Evolutionary conservation across 2,888 invertebrate genomes (phyloP).

Genomic region (Pterostichus madidus): DNA sequence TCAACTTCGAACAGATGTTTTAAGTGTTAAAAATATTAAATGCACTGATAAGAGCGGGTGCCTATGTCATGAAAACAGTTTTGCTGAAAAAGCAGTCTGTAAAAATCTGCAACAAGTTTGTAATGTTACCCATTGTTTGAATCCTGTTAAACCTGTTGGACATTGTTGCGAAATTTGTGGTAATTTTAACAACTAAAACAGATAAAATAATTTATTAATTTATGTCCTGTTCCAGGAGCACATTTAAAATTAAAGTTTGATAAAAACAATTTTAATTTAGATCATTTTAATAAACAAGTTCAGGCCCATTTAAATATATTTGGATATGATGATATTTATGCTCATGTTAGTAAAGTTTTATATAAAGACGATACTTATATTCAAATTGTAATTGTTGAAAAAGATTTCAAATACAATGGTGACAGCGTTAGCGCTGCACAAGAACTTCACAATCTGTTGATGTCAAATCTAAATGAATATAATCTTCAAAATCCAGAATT

Average conservation of each 20-base stretch:
- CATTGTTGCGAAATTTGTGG: constrained; percentile 66
- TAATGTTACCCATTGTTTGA: constrained; percentile 56
- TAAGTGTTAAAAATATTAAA: constrained; percentile 46
- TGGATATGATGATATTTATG: constrained; percentile 36
- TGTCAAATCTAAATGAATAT: constrained; percentile 27
- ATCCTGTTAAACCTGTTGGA: constrained; percentile 62
- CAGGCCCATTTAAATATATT: constrained; percentile 31
- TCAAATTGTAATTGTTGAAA: constrained; percentile 62
- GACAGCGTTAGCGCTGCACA: constrained; percentile 41
- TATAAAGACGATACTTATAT: constrained; percentile 40
- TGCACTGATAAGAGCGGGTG: constrained; percentile 61
- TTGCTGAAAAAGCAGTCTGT: constrained; percentile 53
- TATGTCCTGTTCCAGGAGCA: constrained; percentile 48
- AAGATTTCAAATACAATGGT: constrained; percentile 53
- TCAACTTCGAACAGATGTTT: constrained; percentile 50
- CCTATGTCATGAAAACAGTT: constrained; percentile 55
- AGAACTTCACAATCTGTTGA: constrained; percentile 1
- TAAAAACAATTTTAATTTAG: constrained; percentile 47
- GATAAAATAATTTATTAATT: background rate
- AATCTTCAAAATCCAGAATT: constrained; percentile 25
- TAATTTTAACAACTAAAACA: constrained; percentile 33
- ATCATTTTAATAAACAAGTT: constrained; percentile 35
- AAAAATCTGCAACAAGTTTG: constrained; percentile 57
- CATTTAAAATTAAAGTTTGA: constrained; percentile 55
- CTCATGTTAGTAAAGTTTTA: constrained; percentile 49